These are phyloP conservation scores for Aepyceros melampus DNA, from an alignment of 2,113 vertebrate species.

Conservation along the genomic window DNA sequence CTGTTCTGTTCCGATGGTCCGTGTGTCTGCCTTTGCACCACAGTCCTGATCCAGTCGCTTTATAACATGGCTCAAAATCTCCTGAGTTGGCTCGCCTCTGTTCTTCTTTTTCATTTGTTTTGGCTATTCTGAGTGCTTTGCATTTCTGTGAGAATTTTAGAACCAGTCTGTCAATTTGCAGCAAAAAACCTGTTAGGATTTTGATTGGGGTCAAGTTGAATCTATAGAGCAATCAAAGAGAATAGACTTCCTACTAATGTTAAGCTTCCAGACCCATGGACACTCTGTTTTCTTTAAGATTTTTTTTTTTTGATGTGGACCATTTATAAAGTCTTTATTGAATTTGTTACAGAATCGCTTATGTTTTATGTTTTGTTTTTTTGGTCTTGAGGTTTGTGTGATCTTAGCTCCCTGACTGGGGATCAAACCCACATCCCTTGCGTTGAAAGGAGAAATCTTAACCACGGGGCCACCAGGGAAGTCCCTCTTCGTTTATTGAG, in stretches of 20 bases:
- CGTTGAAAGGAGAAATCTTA: background rate
- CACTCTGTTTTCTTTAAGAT: background rate
- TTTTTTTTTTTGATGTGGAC: background rate
- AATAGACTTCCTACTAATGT: background rate
- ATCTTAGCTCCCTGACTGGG: background rate
- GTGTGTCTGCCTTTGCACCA: rapidly evolving
- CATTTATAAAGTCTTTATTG: background rate
- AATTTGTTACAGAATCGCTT: background rate
- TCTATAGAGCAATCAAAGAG: background rate
- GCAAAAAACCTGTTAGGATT: background rate
- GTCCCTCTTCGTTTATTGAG: background rate
- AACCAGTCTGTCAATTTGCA: background rate
- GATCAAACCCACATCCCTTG: background rate
- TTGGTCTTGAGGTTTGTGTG: background rate
- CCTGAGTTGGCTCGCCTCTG: background rate
- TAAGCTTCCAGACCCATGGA: background rate
- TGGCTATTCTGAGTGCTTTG: background rate
- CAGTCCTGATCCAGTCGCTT: background rate
- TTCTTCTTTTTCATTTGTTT: background rate
- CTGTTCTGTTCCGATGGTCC: background rate
- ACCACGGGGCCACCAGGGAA: background rate
- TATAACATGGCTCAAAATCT: background rate
- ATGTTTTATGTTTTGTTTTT: background rate
- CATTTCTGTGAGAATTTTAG: background rate
- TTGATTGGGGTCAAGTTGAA: background rate